Base-by-base conservation (phyloP, 1,140 invertebrate species). In the Trichogramma pretiosum region DNA sequence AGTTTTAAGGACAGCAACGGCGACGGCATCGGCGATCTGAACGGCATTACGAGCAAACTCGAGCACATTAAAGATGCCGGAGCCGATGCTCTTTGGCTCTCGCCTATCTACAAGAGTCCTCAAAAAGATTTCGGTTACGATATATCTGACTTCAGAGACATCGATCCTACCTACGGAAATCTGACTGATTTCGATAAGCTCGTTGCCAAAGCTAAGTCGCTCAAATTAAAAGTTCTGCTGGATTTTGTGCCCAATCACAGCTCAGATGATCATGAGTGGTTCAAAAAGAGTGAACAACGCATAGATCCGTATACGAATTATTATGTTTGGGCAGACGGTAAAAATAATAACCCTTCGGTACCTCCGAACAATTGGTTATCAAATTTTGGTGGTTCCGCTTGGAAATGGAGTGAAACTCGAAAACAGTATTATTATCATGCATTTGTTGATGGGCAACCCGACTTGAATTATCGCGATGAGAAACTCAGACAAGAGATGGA, bases 171-270 rank as follows among this genome's bases (percentile, higher is more conserved):
- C 10, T 80, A 78, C 54, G 83, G 82, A 4, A 82, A 75, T 0
- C 57, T 84, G 59, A 63, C 67, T 16, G 79, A 84, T 38, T 83
- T 85, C 51, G 67, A 76, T 2, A 56, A 62, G 0, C 64, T 84
- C 3, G 46, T 75, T 28, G 51, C 30, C 0, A 56, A 60, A 36
- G 66, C 70, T 5, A 69, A 72, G 18, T 30, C 35, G 2, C 36
- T 61, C 13, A 53, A 46, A 1, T 9, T 61, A 1, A 61, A 55
- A 33, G n/a, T n/a, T n/a, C 63, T 86, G 1, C 50, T 86, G 42
- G 85, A 87, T 59, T 81, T 85, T 48, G 80, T 85, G 5, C 85
- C 85, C 2, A 89, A 89, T 61, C 84, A 88, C 54, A 80, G 82
- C 0, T 83, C 82, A 34, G 77, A 79, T 32, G 61, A 80, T 41